Base-by-base conservation (phyloP, 2,113 vertebrate species). In the Rhabdomys dilectus region DNA sequence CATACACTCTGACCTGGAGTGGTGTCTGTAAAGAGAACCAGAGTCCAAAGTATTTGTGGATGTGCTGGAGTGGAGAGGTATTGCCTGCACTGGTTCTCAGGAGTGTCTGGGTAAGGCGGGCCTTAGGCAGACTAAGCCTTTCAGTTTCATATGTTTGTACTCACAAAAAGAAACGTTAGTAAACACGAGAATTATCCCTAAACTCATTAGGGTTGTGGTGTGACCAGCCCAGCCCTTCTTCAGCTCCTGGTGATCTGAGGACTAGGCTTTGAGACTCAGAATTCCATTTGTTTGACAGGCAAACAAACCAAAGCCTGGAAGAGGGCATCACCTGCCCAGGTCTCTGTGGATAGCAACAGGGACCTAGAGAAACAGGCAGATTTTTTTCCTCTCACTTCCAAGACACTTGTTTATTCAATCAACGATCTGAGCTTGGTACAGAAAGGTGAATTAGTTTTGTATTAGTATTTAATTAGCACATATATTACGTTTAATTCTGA, bases 31-130 rank as follows among this genome's bases (percentile, higher is more conserved):
- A 21, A 91, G 42, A 53, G 26, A 70, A 22, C 68, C 77, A 72
- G 87, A 94, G 93, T 94, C 87, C 92, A 93, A 93, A 93, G 56
- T 51, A 81, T 62, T 88, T 16, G 70, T 48, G 45, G 66, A 62
- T 9, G 22, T n/a, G 0, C 21, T 4, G 5, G 22, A 64, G 39
- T 56, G 62, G 72, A 72, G 62, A 80, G 72, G 82, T 85, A 62
- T 34, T 13, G 17, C 88, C n/a, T 90, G 3, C 53, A 42, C 81
- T 86, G 39, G 77, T 70, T 75, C 29, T 91, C 72, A 81, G 36
- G 91, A 87, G 89, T 88, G 82, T 89, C 91, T 80, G 42, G 51
- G 39, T 56, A 58, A 90, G 48, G 42, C 58, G 26, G 70, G 89
- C 58, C 31, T 93, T 60, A 85, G 45, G 80, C 73, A 51, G 56